Evolutionary conservation across 2,113 vertebrate genomes (phyloP).

Genomic region (Austrofundulus limnaeus): DNA sequence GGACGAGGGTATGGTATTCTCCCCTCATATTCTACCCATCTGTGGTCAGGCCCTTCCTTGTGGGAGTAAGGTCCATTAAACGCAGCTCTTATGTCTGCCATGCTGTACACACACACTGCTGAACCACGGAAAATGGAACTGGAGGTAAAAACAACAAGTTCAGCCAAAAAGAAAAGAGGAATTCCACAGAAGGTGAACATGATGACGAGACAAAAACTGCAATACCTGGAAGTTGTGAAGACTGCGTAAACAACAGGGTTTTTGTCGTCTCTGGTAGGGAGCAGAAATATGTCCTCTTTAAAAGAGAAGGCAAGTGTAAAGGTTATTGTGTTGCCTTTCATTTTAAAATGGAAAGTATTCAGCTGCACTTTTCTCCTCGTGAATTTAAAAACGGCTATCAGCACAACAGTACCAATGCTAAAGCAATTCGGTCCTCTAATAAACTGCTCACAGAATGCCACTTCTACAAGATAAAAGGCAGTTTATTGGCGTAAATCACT

Average conservation of each 20-base stretch:
- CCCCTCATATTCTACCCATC: constrained; percentile 95
- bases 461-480: constrained; percentile 4
- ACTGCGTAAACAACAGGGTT: constrained; percentile 92
- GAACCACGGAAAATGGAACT: constrained; percentile 97
- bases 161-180: not conserved
- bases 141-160: constrained; percentile 32
- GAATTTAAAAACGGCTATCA: not conserved
- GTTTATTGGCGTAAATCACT: constrained; percentile 1
- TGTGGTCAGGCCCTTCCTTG: constrained; percentile 93
- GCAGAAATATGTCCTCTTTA: constrained; percentile 92
- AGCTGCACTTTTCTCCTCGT: too few relatives aligned
- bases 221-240: constrained; percentile 95
- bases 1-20: constrained; percentile 93
- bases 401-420: not conserved
- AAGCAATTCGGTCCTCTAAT: not conserved
- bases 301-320: not conserved
- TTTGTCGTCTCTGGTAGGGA: constrained; percentile 91
- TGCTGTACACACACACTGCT: constrained; percentile 95
- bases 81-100: constrained; percentile 91
- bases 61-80: constrained; percentile 97
- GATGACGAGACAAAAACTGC: not conserved
- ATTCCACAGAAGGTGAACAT: not conserved
- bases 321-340: not conserved
- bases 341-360: not conserved
- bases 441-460: not conserved